Evolutionary conservation across 2,113 vertebrate species (phyloP), one percentile per base, ranked within the genome.

Genomic region (Dicentrarchus labrax): DNA sequence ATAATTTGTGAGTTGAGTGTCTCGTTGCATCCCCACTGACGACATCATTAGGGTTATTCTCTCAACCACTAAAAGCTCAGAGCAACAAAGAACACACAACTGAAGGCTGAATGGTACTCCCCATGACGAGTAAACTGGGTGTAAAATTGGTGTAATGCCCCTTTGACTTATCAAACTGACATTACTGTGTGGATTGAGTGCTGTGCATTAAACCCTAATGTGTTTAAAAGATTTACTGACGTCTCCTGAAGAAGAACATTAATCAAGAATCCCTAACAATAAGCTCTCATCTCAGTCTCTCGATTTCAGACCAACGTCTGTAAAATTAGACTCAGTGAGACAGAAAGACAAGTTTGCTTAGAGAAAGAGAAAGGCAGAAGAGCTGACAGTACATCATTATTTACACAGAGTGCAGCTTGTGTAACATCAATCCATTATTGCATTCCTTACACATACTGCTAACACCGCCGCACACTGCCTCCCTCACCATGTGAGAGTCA

Each of bases 401-500:
- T 79, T 64, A 79, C 59, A 80, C 76, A 24, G 56, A 65, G 61
- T 16, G 39, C 68, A 59, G 86, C 89, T 88, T 83, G 90, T 85
- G 72, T 88, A 87, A 90, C 88, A 81, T 82, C 82, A 15, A 51
- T 50, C 78, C 76, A 38, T 60, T 74, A 71, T 30, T 41, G 22
- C 69, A 72, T 86, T 84, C 67, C 80, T 88, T 56, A 83, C 72
- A 72, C 86, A 88, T 51, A 56, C 83, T 62, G 66, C 15, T 15
- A 74, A 74, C 36, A 19, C n/a, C 4, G 67, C 79, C 8, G 61
- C 86, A 85, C 86, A 89, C 74, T 30, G 30, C 30, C 30, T 85
- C 73, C 57, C 80, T 74, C 81, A 69, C 72, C 86, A 80, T 88
- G 84, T 87, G 84, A 89, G 86, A 82, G 76, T 80, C 84, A 68